Base-by-base conservation (phyloP, 2,888 invertebrate species). In the Nephrocerus scutellatus region DNA sequence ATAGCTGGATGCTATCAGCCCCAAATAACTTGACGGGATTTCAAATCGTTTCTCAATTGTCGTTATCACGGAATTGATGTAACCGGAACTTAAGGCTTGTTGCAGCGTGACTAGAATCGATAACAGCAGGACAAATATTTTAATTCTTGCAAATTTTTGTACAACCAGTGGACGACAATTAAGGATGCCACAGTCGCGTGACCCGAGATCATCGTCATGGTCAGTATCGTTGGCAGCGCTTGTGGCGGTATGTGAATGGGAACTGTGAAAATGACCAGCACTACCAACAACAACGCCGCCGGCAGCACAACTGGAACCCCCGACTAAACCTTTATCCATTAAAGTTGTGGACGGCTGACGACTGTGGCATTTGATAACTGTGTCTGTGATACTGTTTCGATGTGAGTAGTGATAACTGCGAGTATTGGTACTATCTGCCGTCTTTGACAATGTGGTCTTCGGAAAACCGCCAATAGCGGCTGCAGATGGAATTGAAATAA, bases 21-120 rank as follows among this genome's bases (percentile, higher is more conserved):
- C 92, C 34, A 91, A 90, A 50, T 89, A 82, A 63, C 88, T 86
- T 64, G 91, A 91, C 44, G 91, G 91, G 61, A 93, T 90, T 70
- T 93, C 91, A 62, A 86, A 86, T 49, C 93, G 82, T 70, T 92
- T 92, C 72, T 95, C 93, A 59, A 95, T 92, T 39, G 93, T 95
- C 51, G 93, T 93, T 68, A 95, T 92, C 70, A 95, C 93, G 67
- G 89, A 89, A 72, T 90, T 90, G 54, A 89, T 88, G 67, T 90
- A 90, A 51, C 90, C 90, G 46, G 89, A 90, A 67, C 89, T 88
- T 50, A 90, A 73, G 15, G 88, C 89, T 70, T 90, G 90, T 66
- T 90, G 90, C 52, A 90, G 74, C 56, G 89, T 90, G 58, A 90
- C 90, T 63, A 90, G 79, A 73, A 89, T 79, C 62, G 89, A 89